Evolutionary conservation across 2,797 vertebrate genomes (phyloP), one percentile per base, ranked within the genome.

Genomic region (Macrochelys suwanniensis): DNA sequence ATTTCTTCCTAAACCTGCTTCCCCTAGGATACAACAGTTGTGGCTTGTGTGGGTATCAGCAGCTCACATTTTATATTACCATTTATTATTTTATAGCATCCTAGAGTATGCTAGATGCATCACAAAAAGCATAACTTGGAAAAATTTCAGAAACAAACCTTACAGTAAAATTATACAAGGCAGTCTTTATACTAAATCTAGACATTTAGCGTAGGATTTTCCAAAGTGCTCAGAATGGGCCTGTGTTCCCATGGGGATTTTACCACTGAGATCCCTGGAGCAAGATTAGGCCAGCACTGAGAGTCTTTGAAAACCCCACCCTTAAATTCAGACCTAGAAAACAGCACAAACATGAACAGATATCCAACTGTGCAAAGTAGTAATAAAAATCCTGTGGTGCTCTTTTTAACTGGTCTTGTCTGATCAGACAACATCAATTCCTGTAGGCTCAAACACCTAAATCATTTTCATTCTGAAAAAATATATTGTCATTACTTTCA

Each of bases 271-370:
- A 26, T 57, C 56, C 26, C 11, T 26, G 56, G 33, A 33, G 31
- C 61, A 65, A 19, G 61, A 65, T 65, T n/a, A 65, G 4, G 2
- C 45, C n/a, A 76, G 3, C 33, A 84, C 84, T 37, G 31, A 92
- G 21, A 33, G 82, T 80, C 47, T 49, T 28, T 1, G 3, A 89
- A 16, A 93, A 91, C 3, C 3, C 8, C 33, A 9, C 61, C 23
- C 81, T 88, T 11, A 84, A 92, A 90, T 51, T 78, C 56, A 91
- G 87, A 85, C 25, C 23, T 84, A 13, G 80, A 84, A 90, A 92
- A 45, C 42, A 86, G 19, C 90, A 56, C 84, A 84, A 85, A 87
- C 5, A 4, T 82, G 61, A 87, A 71, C 1, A 16, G 50, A 89
- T 37, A 59, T 82, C 68, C 68, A 85, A 47, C 42, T 80, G 49